These are phyloP conservation scores for Ceratotherium simum DNA, from an alignment of 2,113 vertebrate genomes.

Conservation along the genomic window DNA sequence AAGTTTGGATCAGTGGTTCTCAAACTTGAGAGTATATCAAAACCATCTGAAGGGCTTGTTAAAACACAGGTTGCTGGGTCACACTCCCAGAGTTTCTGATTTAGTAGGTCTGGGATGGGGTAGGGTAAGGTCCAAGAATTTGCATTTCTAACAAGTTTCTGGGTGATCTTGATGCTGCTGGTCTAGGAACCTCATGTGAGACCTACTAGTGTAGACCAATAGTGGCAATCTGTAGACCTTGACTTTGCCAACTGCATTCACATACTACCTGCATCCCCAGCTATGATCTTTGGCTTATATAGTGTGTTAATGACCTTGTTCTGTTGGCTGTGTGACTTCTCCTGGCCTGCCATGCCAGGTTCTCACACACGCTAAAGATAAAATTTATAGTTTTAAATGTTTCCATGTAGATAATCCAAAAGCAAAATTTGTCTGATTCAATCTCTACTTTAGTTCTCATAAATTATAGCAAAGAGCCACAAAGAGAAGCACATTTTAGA, in stretches of 20 bases:
- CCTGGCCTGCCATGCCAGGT: background rate
- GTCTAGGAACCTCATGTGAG: background rate
- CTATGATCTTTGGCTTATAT: background rate
- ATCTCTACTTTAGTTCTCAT: background rate
- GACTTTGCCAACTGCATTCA: background rate
- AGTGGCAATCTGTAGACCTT: background rate
- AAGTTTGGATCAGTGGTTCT: background rate
- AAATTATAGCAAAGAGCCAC: background rate
- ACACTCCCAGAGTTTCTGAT: background rate
- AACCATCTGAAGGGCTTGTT: background rate
- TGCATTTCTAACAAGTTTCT: background rate
- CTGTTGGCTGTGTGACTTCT: background rate
- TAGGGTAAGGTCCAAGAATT: background rate
- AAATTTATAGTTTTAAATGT: slow-evolving; percentile 10
- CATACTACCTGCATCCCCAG: background rate
- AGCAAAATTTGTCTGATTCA: background rate
- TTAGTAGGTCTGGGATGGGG: background rate
- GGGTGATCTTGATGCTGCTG: background rate
- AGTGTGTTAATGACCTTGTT: background rate
- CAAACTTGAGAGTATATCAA: background rate
- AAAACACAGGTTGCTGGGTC: background rate
- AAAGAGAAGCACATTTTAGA: slow-evolving; percentile 4
- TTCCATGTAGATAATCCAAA: background rate
- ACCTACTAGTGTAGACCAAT: background rate
- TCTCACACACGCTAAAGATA: background rate